These are phyloP conservation scores for Drosophila bunnanda DNA, from an alignment of 2,888 invertebrate genomes.

Conservation along the genomic window DNA sequence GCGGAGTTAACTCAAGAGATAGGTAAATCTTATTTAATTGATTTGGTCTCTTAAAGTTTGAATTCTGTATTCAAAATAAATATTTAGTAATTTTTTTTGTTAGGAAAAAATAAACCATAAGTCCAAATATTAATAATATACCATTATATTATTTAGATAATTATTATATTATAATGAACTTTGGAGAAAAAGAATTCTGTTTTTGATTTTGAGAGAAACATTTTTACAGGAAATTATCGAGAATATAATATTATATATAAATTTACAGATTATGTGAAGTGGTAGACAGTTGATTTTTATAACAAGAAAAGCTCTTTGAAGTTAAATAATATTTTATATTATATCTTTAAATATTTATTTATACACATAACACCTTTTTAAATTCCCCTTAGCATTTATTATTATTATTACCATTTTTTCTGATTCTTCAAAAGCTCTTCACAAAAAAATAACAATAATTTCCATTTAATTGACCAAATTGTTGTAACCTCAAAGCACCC, in stretches of 20 bases:
- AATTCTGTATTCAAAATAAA: not conserved
- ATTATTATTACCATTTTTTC: not conserved
- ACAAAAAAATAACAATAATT: constrained; percentile 4
- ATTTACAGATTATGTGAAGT: no score
- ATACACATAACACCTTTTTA: not conserved
- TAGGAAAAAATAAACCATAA: no score
- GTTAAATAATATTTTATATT: no score
- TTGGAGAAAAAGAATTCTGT: not conserved
- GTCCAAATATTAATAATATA: not conserved
- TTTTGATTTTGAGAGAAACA: not conserved
- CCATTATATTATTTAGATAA: not conserved
- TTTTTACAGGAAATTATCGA: no score
- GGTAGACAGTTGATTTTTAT: not conserved
- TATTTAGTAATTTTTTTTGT: not conserved
- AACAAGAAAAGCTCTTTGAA: not conserved
- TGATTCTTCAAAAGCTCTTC: not conserved
- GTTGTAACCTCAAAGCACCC: constrained; percentile 16
- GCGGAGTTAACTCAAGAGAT: fast-evolving
- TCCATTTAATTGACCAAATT: constrained; percentile 27
- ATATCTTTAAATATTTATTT: not conserved
- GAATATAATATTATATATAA: no score
- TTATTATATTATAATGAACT: not conserved
- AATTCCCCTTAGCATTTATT: not conserved
- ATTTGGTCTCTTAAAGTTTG: not conserved
- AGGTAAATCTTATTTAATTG: not conserved